phyloP scores from a whole-genome alignment of 2,888 invertebrate genomes.

The Synergus japonicus region DNA sequence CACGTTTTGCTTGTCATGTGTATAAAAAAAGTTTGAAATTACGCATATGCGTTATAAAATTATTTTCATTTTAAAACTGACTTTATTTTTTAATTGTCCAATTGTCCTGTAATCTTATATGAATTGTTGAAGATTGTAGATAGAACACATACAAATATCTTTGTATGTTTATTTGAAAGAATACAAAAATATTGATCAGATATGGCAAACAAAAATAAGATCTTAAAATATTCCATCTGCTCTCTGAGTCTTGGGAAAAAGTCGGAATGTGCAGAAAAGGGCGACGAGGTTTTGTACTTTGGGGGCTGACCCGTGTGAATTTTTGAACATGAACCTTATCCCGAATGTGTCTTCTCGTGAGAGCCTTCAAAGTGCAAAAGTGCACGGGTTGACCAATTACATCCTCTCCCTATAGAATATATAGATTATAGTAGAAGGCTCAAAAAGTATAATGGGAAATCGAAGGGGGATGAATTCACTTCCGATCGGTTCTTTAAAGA shows the following conservation, averaged over 20 bases:
- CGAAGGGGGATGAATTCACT: slow-evolving; percentile 51
- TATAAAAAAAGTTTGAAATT: no score
- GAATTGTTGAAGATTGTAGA: no score
- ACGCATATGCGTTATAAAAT: no score
- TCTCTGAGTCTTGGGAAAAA: slow-evolving; percentile 12
- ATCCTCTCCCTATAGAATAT: neutral
- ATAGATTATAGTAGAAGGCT: neutral
- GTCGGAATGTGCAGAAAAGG: neutral
- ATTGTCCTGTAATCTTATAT: no score
- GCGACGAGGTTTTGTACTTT: slow-evolving; percentile 21
- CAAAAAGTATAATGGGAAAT: slow-evolving; percentile 43
- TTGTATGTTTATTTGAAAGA: neutral
- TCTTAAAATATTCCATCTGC: neutral
- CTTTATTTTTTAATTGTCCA: no score
- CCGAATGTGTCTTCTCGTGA: slow-evolving; percentile 15
- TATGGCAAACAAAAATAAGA: neutral
- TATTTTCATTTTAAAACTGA: no score
- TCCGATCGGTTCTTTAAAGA: slow-evolving; percentile 44
- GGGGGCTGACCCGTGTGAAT: slow-evolving; percentile 23
- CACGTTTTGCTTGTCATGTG: no score
- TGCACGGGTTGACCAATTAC: slow-evolving; percentile 36
- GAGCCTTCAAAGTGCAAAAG: slow-evolving; percentile 9
- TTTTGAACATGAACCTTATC: slow-evolving; percentile 7
- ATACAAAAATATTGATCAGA: neutral
- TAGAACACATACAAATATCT: neutral